Evolutionary conservation across 2,888 invertebrate species (phyloP), one percentile per base, ranked within the genome.

Genomic region (Aporophyla lueneburgensis): DNA sequence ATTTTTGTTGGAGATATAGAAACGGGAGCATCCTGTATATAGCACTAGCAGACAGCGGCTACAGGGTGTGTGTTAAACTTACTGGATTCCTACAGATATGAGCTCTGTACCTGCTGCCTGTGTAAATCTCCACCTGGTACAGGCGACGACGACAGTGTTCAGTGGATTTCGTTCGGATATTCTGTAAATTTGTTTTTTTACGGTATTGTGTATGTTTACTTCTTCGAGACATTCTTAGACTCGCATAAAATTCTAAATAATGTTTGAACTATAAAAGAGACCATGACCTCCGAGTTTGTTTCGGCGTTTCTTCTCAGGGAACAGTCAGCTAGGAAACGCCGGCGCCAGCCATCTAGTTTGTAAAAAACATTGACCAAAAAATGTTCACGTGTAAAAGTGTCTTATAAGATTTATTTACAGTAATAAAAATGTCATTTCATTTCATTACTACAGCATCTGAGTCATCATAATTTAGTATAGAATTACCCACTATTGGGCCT

Each of bases 61-160:
- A 86, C 86, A 86, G 86, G 86, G 83, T 82, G 85, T 83, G 84
- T 85, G 84, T 84, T 84, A 83, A 86, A 89, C 86, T 88, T 87
- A 86, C 88, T 88, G 89, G 85, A 89, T 88, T 89, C 86, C 83
- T 84, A 85, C 88, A 88, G 91, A 91, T 90, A 89, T 90, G 91
- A 89, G 88, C 86, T 86, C 86, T 79, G 83, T 84, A 85, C 87
- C 88, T 88, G 89, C 88, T 87, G 88, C 86, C 85, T 85, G 89
- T 88, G 88, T 88, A 90, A 90, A 91, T 90, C 90, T 91, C 78
- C 75, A 80, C 80, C 73, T 78, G 58, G 90, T 87, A 91, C 89
- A 83, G 49, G 71, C 82, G 63, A 5, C 51, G 6, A 51, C 68
- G 33, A 14, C 70, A 83, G 77, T 77, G 83, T 71, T 82, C 71